A percentile compares a stretch with the other conserved stretches of the same genome.
These are phyloP conservation scores for Clavelina lepadiformis DNA, from an alignment of 23 tunicate species.

Conservation along the genomic window DNA sequence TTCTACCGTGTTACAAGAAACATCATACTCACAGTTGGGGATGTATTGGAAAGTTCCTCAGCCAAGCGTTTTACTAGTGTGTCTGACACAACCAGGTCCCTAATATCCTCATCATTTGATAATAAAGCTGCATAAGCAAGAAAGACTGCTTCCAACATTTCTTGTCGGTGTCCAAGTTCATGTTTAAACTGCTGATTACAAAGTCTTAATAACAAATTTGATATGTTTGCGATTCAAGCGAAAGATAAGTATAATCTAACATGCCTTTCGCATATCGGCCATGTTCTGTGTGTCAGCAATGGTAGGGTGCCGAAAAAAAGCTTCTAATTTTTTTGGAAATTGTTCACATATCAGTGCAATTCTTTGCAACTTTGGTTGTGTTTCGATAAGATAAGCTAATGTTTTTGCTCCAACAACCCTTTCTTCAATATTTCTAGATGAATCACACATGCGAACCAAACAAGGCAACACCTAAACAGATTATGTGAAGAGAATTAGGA, in stretches of 20 bases:
- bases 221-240: no score
- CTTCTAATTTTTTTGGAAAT: slow-evolving; percentile 61
- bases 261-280: slow-evolving; percentile 40
- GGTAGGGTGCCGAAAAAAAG: slow-evolving; percentile 51
- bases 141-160: slow-evolving; percentile 52
- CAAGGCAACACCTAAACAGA: slow-evolving; percentile 63
- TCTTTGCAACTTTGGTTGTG: slow-evolving; percentile 69
- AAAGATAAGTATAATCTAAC: no score
- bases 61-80: slow-evolving; percentile 37
- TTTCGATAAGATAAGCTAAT: slow-evolving; percentile 63
- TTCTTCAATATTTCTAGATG: slow-evolving; percentile 28
- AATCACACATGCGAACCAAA: slow-evolving; percentile 86
- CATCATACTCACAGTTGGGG: slow-evolving; percentile 5
- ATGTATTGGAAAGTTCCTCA: slow-evolving; percentile 19
- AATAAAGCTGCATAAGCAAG: slow-evolving; percentile 78
- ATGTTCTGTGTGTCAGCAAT: slow-evolving; percentile 39
- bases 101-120: slow-evolving; percentile 87
- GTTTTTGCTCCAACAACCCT: slow-evolving; percentile 65
- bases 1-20: neutral
- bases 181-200: slow-evolving; percentile 26
- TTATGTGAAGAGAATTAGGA: no score
- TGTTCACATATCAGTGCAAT: slow-evolving; percentile 75
- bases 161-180: slow-evolving; percentile 40
- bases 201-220: neutral
- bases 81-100: slow-evolving; percentile 52